Evolutionary conservation across 2,113 vertebrate genomes (phyloP).

Genomic region (Emydocephalus ijimae): DNA sequence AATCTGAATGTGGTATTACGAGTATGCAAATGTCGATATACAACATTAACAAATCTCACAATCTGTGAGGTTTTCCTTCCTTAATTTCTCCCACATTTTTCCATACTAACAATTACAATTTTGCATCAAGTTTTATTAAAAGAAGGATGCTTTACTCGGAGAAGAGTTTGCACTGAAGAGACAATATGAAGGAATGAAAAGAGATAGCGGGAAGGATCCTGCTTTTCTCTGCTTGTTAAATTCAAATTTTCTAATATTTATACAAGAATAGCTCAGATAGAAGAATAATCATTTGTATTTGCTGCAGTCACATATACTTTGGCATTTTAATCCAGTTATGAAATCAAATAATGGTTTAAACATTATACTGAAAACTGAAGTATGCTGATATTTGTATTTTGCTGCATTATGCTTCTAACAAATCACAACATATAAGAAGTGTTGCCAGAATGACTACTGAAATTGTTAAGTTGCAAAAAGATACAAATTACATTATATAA

Average conservation of each 20-base stretch:
- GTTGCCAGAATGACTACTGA: not conserved
- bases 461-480: not conserved
- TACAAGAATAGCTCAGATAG: not conserved
- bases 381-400: not conserved
- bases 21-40: too few relatives aligned
- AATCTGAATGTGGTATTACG: too few relatives aligned
- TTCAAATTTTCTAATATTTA: not conserved
- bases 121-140: not conserved
- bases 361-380: not conserved
- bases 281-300: not conserved
- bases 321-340: not conserved
- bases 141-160: not conserved
- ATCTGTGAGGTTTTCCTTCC: not conserved
- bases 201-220: not conserved
- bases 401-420: slow-evolving; percentile 8
- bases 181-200: not conserved
- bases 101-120: not conserved
- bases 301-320: not conserved
- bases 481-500: fast-evolving
- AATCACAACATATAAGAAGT: slow-evolving; percentile 13
- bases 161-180: not conserved
- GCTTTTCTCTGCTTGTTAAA: not conserved
- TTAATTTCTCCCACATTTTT: not conserved
- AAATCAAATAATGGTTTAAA: slow-evolving; percentile 27
- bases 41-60: not conserved